Evolutionary conservation across 2,797 vertebrate species (phyloP).

Genomic region (Gila robusta): DNA sequence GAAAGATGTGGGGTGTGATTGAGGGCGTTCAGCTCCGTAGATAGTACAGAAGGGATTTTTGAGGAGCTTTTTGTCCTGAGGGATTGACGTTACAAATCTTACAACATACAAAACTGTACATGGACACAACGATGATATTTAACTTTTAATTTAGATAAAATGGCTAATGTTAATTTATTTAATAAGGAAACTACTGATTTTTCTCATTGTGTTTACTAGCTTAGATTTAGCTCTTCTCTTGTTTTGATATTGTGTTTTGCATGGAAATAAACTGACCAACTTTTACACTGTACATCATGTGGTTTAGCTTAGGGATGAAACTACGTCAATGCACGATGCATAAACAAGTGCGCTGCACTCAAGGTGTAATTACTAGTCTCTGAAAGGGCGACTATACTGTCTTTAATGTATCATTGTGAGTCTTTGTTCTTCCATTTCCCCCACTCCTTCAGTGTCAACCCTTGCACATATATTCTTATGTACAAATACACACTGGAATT

Average conservation of each 20-base stretch:
- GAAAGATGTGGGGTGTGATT: constrained; percentile 57
- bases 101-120: constrained; percentile 71
- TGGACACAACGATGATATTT: constrained; percentile 81
- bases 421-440: constrained; percentile 28
- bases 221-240: constrained; percentile 68
- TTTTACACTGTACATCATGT: constrained; percentile 44
- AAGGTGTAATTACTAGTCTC: constrained; percentile 42
- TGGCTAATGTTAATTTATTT: constrained; percentile 98
- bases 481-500: constrained; percentile 74
- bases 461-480: constrained; percentile 51
- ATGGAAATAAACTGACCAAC: constrained; percentile 52
- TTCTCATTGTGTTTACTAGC: constrained; percentile 79
- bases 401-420: constrained; percentile 27
- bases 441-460: constrained; percentile 39
- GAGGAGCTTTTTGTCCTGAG: constrained; percentile 32
- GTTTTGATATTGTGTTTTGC: constrained; percentile 43
- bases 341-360: constrained; percentile 35
- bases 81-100: constrained; percentile 71
- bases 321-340: constrained; percentile 9
- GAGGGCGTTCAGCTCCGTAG: constrained; percentile 65
- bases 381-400: constrained; percentile 34
- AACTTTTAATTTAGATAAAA: constrained; percentile 85
- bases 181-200: constrained; percentile 88
- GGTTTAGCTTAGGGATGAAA: constrained; percentile 23
- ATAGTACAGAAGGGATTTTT: constrained; percentile 52